Evolutionary conservation across 2,113 vertebrate genomes (phyloP), one percentile per base, ranked within the genome.

Genomic region (Marmota monax): DNA sequence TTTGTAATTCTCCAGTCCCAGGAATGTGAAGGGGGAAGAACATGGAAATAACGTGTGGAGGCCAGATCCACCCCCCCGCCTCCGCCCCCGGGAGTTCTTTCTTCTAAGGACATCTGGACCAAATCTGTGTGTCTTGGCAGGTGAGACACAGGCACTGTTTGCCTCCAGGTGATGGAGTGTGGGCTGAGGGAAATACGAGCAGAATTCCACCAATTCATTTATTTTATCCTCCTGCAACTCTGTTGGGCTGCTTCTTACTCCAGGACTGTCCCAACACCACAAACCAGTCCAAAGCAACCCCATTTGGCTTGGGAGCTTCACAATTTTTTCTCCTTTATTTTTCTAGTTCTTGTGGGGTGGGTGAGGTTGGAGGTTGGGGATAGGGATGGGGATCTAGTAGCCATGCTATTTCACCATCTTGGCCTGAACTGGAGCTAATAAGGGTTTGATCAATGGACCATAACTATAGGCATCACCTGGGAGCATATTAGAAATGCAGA

Each of bases 1-100:
- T n/a, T 14, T 56, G 17, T 34, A 70, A 63, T 53, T 85, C 79
- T 91, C 83, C 8, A 83, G 72, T 53, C 37, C 77, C 29, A 16
- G 65, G 29, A 65, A 29, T 73, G 53, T 67, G 94, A 61, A 79
- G 58, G 34, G 27, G 53, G 32, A 79, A 39, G 18, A 22, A 16
- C 39, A 22, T 80, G 45, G 39, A 95, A 91, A 76, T 61, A 84
- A 95, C 16, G 69, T 94, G 12, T 22, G 25, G 85, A 88, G 39
- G 48, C 51, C 61, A 72, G 18, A 45, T 1, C 7, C 45, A 0
- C 45, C 45, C 1, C 7, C 45, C 45, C 45, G 7, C 7, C 42
- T 0, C 7, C 39, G 1, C 42, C 16, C 8, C 5, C 69, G 16
- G 13, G 25, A 85, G 80, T 86, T 93, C 63, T 88, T 77, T 89